Conservation (phyloP, 2,113 vertebrate genomes). For the Crotalus horridus region DNA sequence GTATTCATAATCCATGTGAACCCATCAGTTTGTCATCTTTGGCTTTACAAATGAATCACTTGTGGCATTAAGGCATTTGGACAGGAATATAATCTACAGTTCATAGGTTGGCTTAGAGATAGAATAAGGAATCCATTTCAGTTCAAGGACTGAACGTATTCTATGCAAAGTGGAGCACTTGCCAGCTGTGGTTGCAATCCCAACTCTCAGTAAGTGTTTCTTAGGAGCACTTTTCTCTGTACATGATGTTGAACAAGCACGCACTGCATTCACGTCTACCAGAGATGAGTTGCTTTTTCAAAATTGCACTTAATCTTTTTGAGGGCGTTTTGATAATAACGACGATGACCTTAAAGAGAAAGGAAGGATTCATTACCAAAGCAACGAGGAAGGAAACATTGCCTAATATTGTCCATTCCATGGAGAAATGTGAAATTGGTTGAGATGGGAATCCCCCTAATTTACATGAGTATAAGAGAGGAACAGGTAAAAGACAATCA, state of each 20-base stretch:
- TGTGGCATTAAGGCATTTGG: background rate
- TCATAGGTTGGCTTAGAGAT: background rate
- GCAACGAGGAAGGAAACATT: background rate
- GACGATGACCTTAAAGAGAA: background rate
- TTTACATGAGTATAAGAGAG: background rate
- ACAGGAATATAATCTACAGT: background rate
- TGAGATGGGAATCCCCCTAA: background rate
- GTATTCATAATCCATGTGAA: background rate
- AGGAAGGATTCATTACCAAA: background rate
- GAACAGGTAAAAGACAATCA: background rate
- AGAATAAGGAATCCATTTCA: background rate
- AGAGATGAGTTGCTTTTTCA: background rate
- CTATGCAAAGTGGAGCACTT: background rate
- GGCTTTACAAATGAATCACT: background rate
- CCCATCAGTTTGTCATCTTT: too few relatives aligned
- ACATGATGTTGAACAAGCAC: background rate
- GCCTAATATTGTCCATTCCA: background rate
- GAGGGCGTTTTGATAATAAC: background rate
- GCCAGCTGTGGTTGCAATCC: background rate
- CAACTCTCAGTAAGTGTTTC: background rate
- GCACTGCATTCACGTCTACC: background rate
- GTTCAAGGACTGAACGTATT: background rate
- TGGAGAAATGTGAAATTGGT: background rate
- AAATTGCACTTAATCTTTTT: background rate
- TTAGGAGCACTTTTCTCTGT: background rate